These are phyloP conservation scores for Sebastes jordani DNA, from an alignment of 2,797 vertebrate genomes.

Conservation along the genomic window DNA sequence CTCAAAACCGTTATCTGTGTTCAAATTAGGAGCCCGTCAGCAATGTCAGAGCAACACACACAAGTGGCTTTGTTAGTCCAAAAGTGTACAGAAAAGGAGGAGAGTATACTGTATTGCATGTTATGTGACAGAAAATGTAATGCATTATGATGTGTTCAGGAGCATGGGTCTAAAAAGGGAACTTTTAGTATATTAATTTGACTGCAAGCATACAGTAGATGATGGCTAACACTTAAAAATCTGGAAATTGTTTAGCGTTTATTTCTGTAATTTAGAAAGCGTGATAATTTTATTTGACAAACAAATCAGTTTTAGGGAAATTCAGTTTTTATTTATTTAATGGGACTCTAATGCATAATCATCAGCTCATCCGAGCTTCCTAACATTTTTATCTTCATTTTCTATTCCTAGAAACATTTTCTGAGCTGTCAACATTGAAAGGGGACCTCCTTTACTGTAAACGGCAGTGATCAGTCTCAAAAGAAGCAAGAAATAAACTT, in stretches of 20 bases:
- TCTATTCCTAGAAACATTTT: not conserved
- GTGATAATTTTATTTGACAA: too few relatives aligned
- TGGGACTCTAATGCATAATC: not conserved
- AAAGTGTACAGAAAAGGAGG: not conserved
- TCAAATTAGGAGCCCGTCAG: not conserved
- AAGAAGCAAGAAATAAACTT: not conserved
- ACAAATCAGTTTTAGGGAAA: not conserved
- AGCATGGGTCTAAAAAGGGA: not conserved
- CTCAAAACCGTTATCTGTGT: slow-evolving; percentile 3
- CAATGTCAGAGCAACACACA: not conserved
- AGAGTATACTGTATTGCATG: not conserved
- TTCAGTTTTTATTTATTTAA: not conserved
- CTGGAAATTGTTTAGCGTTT: too few relatives aligned
- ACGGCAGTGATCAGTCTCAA: not conserved
- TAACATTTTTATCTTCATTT: not conserved
- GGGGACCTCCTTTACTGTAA: not conserved
- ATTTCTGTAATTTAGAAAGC: too few relatives aligned
- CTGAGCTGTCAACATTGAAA: not conserved
- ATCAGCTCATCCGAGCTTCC: not conserved
- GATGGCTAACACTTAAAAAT: too few relatives aligned
- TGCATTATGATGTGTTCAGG: not conserved
- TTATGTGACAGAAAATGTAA: not conserved
- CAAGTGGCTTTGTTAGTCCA: not conserved
- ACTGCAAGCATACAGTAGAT: too few relatives aligned
- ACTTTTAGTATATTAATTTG: too few relatives aligned